Evolutionary conservation across 2,888 invertebrate species (phyloP), one percentile per base, ranked within the genome.

Genomic region (Limnephilus auricula): DNA sequence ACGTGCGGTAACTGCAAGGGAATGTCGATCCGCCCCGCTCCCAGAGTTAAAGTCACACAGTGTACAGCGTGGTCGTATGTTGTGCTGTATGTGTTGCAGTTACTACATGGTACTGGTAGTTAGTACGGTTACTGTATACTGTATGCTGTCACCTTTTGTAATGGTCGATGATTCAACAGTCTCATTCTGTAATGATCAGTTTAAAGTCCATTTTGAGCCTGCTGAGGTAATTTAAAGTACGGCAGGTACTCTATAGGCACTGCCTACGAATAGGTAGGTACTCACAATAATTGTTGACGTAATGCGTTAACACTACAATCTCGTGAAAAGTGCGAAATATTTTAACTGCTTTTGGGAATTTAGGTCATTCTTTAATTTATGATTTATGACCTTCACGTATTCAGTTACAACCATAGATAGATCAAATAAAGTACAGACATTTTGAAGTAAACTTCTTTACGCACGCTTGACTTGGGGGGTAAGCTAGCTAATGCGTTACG

Each of bases 131-230:
- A 18, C 18, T 18, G 82, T 31, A 6, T 18, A 82, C 15, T 82
- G 31, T n/a, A 40, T 86, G 65, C 31, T 50, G 86, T 86, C 86
- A 86, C 50, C 50, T 50, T 30, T 50, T 50, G 30, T 86, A 84
- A 31, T 12, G 12, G n/a, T 13, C 65, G 87, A 37, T 89, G 89
- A 89, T 79, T 79, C 89, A 89, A n/a, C 89, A 30, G 78, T 40
- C 79, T 89, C 78, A 37, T 79, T 89, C 89, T 89, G 89, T 89
- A 89, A 89, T 89, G 37, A 89, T 34, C 89, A 89, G 79, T 89
- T 89, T 89, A 79, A 89, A 79, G 65, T 89, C 79, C 89, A 37
- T 79, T 89, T 79, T 37, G 79, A 89, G 40, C 89, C 79, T 89
- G 18, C 5, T 40, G 79, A 30, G 50, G 86, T 86, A 86, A 86